A percentile compares a stretch with the other conserved stretches of the same genome.
Conservation (phyloP, 2,113 vertebrate genomes). For the Semnornis frantzii region DNA sequence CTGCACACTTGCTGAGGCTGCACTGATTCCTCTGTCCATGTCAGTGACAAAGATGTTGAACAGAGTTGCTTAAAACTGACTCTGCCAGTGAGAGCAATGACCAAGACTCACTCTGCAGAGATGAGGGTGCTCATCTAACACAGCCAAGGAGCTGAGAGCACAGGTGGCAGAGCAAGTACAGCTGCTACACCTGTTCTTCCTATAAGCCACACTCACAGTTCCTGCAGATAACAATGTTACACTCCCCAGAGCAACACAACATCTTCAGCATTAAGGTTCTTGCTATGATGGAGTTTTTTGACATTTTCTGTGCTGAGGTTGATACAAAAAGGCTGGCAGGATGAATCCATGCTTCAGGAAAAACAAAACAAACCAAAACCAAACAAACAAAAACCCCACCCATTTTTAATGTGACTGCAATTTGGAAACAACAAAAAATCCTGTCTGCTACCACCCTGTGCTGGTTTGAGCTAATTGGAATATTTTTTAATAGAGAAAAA, state of each 20-base stretch:
- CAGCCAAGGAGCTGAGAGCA: not conserved
- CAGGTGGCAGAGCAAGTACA: not conserved
- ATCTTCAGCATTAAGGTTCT: not conserved
- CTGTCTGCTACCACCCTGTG: not conserved
- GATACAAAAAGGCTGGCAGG: not conserved
- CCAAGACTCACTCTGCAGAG: not conserved
- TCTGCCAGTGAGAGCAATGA: not conserved
- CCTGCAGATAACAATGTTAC: not conserved
- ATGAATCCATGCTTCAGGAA: not conserved
- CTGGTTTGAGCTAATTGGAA: too few relatives aligned
- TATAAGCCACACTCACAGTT: not conserved
- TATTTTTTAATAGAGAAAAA: too few relatives aligned
- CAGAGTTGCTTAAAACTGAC: too few relatives aligned
- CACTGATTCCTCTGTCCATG: too few relatives aligned
- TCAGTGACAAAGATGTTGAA: too few relatives aligned
- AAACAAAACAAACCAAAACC: not conserved
- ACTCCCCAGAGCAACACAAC: not conserved
- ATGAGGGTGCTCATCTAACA: not conserved
- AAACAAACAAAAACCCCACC: not conserved
- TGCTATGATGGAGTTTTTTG: not conserved
- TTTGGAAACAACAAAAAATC: not conserved
- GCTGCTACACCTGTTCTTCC: not conserved
- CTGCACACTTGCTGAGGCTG: too few relatives aligned
- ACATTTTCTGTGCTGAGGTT: not conserved
- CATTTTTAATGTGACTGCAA: not conserved